phyloP scores from a whole-genome alignment of 2,888 invertebrate genomes.

The Eupithecia exiguata region DNA sequence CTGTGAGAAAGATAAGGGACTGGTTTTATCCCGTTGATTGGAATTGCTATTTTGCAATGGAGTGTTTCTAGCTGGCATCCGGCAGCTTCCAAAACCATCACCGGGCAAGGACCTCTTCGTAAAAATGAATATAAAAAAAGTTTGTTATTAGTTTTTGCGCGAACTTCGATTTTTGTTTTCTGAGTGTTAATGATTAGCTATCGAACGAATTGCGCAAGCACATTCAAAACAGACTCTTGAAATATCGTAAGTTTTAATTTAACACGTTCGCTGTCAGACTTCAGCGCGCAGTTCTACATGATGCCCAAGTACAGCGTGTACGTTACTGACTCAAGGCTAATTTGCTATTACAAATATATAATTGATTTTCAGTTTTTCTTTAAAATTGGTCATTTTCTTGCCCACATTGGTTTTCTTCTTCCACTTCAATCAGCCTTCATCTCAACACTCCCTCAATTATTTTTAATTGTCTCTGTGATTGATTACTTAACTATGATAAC shows the following conservation, averaged over 20 bases:
- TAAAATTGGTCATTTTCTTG: not conserved
- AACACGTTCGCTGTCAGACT: not conserved
- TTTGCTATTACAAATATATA: not conserved
- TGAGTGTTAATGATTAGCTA: not conserved
- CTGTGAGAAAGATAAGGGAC: constrained; percentile 39
- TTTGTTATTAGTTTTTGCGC: no score
- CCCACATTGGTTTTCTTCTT: not conserved
- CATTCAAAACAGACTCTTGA: not conserved
- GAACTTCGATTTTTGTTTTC: no score
- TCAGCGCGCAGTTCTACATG: not conserved
- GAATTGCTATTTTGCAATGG: not conserved
- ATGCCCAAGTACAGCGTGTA: no score
- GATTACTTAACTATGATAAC: not conserved
- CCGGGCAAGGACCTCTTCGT: no score
- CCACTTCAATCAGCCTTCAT: not conserved
- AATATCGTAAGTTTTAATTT: not conserved
- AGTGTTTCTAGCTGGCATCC: not conserved
- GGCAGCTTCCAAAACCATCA: not conserved
- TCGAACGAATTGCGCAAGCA: not conserved
- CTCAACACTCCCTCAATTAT: not conserved
- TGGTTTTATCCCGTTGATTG: constrained; percentile 37
- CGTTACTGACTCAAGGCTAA: no score
- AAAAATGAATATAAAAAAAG: no score
- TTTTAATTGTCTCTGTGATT: not conserved
- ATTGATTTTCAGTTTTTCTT: not conserved